Base-by-base conservation (phyloP, 2,113 vertebrate species). In the Aix galericulata region DNA sequence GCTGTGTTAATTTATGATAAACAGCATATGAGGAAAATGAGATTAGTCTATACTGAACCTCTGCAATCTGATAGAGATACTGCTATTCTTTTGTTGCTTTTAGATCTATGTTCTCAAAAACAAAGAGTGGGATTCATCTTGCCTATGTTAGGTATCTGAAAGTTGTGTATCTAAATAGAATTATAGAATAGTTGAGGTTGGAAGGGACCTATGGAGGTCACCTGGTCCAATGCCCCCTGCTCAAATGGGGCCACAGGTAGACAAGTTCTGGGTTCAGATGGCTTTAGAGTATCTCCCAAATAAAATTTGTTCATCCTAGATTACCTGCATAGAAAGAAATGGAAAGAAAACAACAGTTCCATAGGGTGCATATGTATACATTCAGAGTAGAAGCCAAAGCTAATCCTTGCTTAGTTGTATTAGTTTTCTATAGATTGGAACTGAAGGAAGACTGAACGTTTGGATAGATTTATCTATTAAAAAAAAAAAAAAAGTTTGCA, bases 201-300 rank as follows among this genome's bases (percentile, higher is more conserved):
- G 62, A 79, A 36, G 17, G 8, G 6, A 53, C 48, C 14, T 76
- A 38, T 56, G 32, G 27, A 53, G 8, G 5, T 58, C 83, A 23
- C 64, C 25, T 53, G 34, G 64, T 60, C 38, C 48, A 86, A 6
- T 16, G 2, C 9, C 50, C 50, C 1, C 27, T 74, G 44, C 13
- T 48, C 59, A 69, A 80, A 3, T 2, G 0, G 18, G 53, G 22
- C 1, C 36, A 7, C 9, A 0, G 0, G 8, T 60, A 69, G 11
- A 59, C 17, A 22, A 29, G 13, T 9, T 60, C 13, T 58, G 6
- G 69, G 55, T 77, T 16, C 34, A 36, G 13, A 1, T 4, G 2
- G 11, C 29, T 81, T 91, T 83, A 75, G 12, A 63, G 42, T 23
- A 2, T 62, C 22, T 32, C 3, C 20, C 32, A 91, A 36, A 59